Base-by-base conservation (phyloP, 2,888 invertebrate species). In the Amblyteles armatorius region DNA sequence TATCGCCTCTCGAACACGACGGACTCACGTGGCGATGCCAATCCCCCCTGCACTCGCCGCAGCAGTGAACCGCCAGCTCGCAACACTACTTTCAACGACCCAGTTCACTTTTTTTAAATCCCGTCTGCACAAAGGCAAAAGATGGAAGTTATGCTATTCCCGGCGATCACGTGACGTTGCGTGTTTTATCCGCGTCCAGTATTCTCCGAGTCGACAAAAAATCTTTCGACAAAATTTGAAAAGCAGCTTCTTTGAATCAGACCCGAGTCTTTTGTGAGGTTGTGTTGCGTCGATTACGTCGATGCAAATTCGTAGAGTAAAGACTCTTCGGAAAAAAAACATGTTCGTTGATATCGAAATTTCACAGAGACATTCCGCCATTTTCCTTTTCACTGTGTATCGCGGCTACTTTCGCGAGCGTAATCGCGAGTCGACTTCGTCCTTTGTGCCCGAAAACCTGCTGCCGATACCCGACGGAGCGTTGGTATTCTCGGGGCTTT, bases 391-490 rank as follows among this genome's bases (percentile, higher is more conserved):
- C n/a, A 52, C 52, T 19, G 52, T 19, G 50, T 50, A 50, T 33
- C 2, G 40, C 40, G 11, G 40, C 52, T 57, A 63, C 74, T 79
- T 52, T 16, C 33, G 55, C 36, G 19, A 48, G 3, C 2, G 11
- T 63, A 36, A 55, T 48, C 33, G 29, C 63, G 13, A 36, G 50
- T 19, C 29, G 52, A 26, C 22, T 83, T 22, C 29, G 72, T 55
- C 71, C 19, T 13, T 55, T 19, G 22, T n/a, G 22, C 63, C 33
- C 22, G 57, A 22, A 57, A 57, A 22, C 57, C 57, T 73, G 26
- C 44, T n/a, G 44, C 6, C 48, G 50, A 19, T 74, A 74, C 33
- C 73, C 73, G 65, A 65, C 57, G 26, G 50, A n/a, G 50, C 40
- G 57, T 79, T 60, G 48, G 79, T 65, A 60, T 40, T 44, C n/a